Evolutionary conservation across 2,888 invertebrate species (phyloP), one percentile per base, ranked within the genome.

Genomic region (Epinotia brunnichana): DNA sequence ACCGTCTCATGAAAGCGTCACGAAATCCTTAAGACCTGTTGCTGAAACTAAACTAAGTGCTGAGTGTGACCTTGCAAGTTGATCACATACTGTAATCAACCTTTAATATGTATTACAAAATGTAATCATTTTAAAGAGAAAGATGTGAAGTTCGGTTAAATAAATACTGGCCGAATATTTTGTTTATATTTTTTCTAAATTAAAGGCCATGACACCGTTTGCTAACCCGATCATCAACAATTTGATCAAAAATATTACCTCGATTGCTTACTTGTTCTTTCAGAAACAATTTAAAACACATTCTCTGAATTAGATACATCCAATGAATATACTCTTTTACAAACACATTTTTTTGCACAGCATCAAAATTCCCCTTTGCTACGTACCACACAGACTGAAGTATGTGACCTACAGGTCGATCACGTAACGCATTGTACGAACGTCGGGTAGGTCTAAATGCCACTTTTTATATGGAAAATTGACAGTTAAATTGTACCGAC

Each of bases 1-100:
- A 87, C 87, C 83, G 82, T 83, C 76, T 48, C 80, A 70, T 82
- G 83, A 84, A 85, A 85, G 83, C 82, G 79, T 76, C 73, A 76
- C 75, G 29, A 39, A 67, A 57, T 72, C n/a, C 19, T 48, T 19
- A 72, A 68, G 56, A 62, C 35, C 61, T 61, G 10, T 53, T 53
- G 53, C 39, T 29, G 41, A 62, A 69, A 41, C 41, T 41, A 54
- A 56, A 41, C 66, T 66, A 41, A 56, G 66, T 54, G 39, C 64
- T 29, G 21, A 21, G 39, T 54, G 21, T 41, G 54, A 66, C 53
- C 53, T 66, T 66, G 21, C n/a, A 11, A 53, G 35, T 53, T 53
- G 66, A 66, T 54, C 39, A 54, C 56, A 29, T 11, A 24, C 21
- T 66, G 54, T 54, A 66, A 66, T 21, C 41, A 54, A 62, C 48